phyloP scores from a whole-genome alignment of 2,113 vertebrate genomes.

The Artemisiospiza belli region DNA sequence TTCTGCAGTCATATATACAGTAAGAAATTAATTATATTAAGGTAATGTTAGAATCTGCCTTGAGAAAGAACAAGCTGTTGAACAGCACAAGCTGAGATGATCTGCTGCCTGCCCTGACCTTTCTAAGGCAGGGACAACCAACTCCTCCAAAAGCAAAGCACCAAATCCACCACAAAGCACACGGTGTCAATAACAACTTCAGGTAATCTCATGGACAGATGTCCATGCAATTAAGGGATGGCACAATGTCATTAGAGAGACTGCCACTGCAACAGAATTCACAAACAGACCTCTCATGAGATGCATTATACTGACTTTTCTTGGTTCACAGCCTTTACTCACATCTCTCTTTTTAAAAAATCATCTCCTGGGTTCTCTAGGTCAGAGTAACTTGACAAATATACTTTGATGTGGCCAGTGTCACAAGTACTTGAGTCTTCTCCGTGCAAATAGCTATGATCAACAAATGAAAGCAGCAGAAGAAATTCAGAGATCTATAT shows the following conservation, averaged over 20 bases:
- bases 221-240: not conserved
- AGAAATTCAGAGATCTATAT: not conserved
- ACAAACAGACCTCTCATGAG: not conserved
- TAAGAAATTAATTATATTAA: conserved; percentile 72
- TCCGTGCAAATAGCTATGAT: not conserved
- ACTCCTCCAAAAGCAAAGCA: not conserved
- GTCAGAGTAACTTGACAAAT: not conserved
- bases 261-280: not conserved
- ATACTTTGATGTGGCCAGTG: not conserved
- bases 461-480: not conserved
- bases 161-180: conserved; percentile 8
- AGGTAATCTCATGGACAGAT: not conserved
- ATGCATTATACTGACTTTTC: not conserved
- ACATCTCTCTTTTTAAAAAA: not conserved
- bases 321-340: not conserved
- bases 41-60: conserved; percentile 63
- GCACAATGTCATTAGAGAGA: not conserved
- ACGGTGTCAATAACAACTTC: not conserved
- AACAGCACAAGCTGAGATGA: conserved; percentile 5
- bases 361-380: not conserved
- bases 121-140: conserved; percentile 12
- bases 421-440: not conserved
- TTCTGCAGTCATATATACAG: conserved; percentile 66
- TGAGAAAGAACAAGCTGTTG: conserved; percentile 48
- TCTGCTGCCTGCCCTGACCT: conserved; percentile 55